Base-by-base conservation (phyloP, 1,140 invertebrate genomes). In the Maniola jurtina region DNA sequence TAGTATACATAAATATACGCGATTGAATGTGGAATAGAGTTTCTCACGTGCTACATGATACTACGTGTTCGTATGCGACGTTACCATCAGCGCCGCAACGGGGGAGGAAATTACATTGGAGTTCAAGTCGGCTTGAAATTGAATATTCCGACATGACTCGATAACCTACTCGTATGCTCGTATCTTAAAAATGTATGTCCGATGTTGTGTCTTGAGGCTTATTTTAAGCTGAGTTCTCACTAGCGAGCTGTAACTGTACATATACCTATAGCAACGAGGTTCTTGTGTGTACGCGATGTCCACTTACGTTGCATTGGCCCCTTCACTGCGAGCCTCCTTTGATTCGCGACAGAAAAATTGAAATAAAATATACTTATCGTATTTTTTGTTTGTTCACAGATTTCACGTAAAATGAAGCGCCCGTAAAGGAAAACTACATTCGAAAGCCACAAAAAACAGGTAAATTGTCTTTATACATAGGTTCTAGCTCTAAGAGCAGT, bases 391-490 rank as follows among this genome's bases (percentile, higher is more conserved):
- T 65, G 15, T 65, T 78, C 76, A 11, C 78, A 80, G 78, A 76
- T 80, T 62, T 61, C 45, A 68, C 58, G 61, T 70, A 78, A 61
- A 64, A 80, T 80, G 78, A 76, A 68, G 72, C 70, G 68, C 45
- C 73, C 72, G 48, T 80, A 74, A 73, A 62, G 60, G 48, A 52
- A 16, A 61, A 40, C 55, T 48, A 10, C 15, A 61, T 5, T 50
- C 14, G 1, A 42, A 47, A 60, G 64, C 45, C 62, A 67, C 15
- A 68, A 15, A 34, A 54, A 66, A 54, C 58, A 75, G 68, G 73
- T 75, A 65, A 65, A 14, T n/a, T 36, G 6, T 58, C 3, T 2
- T 10, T 58, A 9, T 42, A 16, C 6, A 25, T 56, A 25, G 25
- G 4, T 25, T 25, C 25, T 4, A 25, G 1, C 25, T 25, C 25